These are phyloP conservation scores for Leucophora obtusa DNA, from an alignment of 2,888 invertebrate genomes.

Conservation along the genomic window DNA sequence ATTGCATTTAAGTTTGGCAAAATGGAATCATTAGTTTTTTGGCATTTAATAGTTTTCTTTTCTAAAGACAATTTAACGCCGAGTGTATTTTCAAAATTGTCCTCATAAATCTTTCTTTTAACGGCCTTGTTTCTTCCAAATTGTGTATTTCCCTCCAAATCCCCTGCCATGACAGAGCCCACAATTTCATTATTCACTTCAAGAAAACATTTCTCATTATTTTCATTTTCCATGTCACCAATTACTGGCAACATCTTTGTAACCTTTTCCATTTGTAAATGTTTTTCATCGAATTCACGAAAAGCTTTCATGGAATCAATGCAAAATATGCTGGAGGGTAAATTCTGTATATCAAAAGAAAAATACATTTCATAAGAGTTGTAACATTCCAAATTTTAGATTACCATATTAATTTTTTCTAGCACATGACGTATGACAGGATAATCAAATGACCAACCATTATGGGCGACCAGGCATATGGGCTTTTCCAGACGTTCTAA, in stretches of 20 bases:
- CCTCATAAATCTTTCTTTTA: too few relatives aligned
- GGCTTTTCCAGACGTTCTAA: constrained; percentile 83
- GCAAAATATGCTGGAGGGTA: constrained; percentile 82
- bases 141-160: constrained; percentile 62
- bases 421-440: constrained; percentile 85
- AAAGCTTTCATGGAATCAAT: constrained; percentile 85
- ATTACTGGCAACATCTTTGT: neutral
- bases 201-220: neutral
- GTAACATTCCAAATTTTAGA: neutral
- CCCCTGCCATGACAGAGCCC: constrained; percentile 42
- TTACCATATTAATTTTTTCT: constrained; percentile 79
- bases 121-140: too few relatives aligned
- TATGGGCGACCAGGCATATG: constrained; percentile 89
- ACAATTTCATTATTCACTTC: neutral
- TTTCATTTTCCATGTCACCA: neutral
- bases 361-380: neutral
- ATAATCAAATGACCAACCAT: constrained; percentile 88
- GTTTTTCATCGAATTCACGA: constrained; percentile 78
- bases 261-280: constrained; percentile 10
- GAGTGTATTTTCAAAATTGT: too few relatives aligned
- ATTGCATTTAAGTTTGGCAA: too few relatives aligned
- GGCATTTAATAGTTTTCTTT: constrained; percentile 67
- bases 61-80: too few relatives aligned
- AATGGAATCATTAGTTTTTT: constrained; percentile 79
- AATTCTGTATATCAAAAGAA: constrained; percentile 69